These are phyloP conservation scores for Tricholaema leucomelas DNA, from an alignment of 2,113 vertebrate species.

Conservation along the genomic window DNA sequence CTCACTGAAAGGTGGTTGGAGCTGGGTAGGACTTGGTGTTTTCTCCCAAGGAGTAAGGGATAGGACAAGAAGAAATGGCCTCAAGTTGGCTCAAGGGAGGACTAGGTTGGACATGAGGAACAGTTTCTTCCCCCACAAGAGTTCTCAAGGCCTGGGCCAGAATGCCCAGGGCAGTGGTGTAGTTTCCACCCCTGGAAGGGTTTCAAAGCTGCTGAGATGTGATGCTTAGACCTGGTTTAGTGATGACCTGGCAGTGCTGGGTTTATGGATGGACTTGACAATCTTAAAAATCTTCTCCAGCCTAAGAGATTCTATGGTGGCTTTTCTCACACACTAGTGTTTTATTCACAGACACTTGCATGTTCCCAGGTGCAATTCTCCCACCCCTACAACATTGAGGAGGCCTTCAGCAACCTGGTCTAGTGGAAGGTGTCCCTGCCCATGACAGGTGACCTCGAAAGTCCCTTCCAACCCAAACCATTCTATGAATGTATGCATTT, in stretches of 20 bases:
- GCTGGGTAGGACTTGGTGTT: no score
- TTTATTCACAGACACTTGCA: neutral
- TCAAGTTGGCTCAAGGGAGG: no score
- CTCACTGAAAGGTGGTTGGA: no score
- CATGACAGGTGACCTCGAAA: no score
- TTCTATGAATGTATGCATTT: neutral
- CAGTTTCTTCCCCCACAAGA: neutral
- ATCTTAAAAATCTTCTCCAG: neutral
- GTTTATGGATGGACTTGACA: neutral
- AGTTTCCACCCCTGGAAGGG: neutral
- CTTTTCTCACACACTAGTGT: neutral
- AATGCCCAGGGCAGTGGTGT: neutral
- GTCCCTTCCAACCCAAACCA: no score
- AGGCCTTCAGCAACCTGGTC: neutral
- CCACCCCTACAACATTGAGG: accelerated
- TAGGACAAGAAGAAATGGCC: no score
- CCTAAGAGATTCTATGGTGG: neutral
- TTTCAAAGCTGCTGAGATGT: neutral
- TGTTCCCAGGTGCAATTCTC: neutral
- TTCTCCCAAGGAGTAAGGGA: no score
- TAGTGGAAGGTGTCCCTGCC: no score
- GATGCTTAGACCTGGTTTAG: neutral
- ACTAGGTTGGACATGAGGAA: neutral
- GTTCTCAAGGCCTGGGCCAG: no score
- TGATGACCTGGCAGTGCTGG: neutral